phyloP scores from a whole-genome alignment of 2,113 vertebrate species.

The Cairina moschata region DNA sequence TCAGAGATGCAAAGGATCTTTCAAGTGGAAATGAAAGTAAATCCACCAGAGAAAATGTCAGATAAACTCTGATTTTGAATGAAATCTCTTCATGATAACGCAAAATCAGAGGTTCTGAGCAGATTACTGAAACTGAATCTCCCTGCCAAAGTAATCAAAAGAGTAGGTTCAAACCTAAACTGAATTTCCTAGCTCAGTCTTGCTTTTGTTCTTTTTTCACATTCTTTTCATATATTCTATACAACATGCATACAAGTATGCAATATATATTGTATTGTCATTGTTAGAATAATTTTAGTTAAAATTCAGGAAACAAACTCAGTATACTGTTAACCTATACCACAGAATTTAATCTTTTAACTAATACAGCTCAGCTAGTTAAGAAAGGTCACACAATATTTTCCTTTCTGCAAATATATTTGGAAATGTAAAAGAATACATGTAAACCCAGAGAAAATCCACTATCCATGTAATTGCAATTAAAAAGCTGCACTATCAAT shows the following conservation, averaged over 20 bases:
- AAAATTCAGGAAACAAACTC: not conserved
- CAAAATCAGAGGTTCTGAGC: not conserved
- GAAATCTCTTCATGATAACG: slow-evolving; percentile 4
- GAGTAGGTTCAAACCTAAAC: not conserved
- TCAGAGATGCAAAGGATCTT: not conserved
- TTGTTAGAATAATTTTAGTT: not conserved
- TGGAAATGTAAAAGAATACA: not conserved
- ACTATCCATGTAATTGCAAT: not conserved
- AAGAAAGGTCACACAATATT: not conserved
- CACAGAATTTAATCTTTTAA: not conserved
- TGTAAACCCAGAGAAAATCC: not conserved
- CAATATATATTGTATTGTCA: not conserved
- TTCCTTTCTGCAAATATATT: not conserved
- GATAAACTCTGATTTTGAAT: slow-evolving; percentile 9
- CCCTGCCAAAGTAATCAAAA: too few species aligned
- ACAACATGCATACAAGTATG: not conserved
- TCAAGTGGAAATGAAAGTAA: not conserved
- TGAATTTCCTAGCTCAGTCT: not conserved
- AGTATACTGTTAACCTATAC: not conserved
- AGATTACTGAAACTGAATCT: not conserved
- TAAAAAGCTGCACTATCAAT: too few species aligned
- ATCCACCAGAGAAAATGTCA: not conserved
- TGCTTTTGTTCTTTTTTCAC: not conserved
- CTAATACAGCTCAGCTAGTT: not conserved
- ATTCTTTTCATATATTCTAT: not conserved